A percentile compares a stretch with the other conserved stretches of the same genome.
These are phyloP conservation scores for Microchrysa polita DNA, from an alignment of 2,888 invertebrate genomes.

Conservation along the genomic window DNA sequence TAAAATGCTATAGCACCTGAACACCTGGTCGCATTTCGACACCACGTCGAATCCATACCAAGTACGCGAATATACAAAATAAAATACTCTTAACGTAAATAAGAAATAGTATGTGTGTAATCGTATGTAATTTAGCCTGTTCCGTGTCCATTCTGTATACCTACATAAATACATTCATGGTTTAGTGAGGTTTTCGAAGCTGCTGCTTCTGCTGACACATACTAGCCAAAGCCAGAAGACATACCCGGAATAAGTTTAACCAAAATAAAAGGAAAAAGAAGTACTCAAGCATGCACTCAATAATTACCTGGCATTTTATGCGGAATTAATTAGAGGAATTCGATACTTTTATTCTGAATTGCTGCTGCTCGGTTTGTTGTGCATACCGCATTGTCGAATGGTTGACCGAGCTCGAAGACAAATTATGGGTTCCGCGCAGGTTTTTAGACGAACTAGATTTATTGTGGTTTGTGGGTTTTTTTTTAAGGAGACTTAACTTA, in stretches of 20 bases:
- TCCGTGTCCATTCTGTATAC: not conserved
- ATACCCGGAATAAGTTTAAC: not conserved
- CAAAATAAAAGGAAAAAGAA: conserved; percentile 24
- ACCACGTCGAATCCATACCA: conserved; percentile 21
- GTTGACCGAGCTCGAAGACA: not conserved
- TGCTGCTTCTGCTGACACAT: too few relatives aligned
- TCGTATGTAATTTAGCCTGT: conserved; percentile 13
- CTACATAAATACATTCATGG: not conserved
- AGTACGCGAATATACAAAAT: conserved; percentile 1
- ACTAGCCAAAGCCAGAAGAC: not conserved
- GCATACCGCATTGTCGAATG: conserved; percentile 4
- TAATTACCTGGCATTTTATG: conserved; percentile 42
- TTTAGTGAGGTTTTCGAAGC: not conserved
- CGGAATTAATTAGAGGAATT: conserved; percentile 44
- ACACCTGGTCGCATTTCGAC: conserved; percentile 33
- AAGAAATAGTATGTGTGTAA: conserved; percentile 17
- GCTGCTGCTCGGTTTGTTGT: conserved; percentile 10
- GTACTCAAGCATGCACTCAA: conserved; percentile 22
- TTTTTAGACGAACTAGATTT: not conserved
- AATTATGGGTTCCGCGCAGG: conserved; percentile 26
- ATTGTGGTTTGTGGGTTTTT: not conserved
- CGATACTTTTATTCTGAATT: conserved; percentile 33
- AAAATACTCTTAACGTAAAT: not conserved
- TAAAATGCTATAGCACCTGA: conserved; percentile 33
- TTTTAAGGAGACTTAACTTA: too few relatives aligned